Base-by-base conservation (phyloP, 64 coral and sea anemone genomes). In the Stylophora pistillata region DNA sequence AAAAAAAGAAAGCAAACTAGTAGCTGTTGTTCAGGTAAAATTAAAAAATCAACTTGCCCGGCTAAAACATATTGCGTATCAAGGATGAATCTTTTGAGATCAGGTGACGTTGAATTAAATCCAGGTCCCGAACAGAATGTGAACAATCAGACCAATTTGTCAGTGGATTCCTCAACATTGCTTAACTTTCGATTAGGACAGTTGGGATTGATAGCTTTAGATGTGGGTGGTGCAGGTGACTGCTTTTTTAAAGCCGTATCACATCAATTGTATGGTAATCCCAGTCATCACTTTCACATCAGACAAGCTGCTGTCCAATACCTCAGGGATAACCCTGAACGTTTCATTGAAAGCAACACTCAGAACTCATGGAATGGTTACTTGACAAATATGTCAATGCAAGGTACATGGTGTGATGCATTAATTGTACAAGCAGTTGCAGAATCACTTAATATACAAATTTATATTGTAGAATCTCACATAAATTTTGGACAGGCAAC, bases 291-390 rank as follows among this genome's bases (percentile, higher is more conserved):
- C 72, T 74, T 73, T 15, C 30, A 30, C 18, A 66, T 83, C 15
- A 60, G 79, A 83, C 20, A 34, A 25, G 58, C 17, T 60, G 79
- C 18, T 60, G 23, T 83, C 30, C 53, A 60, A n/a, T 86, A 86
- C 20, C 66, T 86, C 4, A 41, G n/a, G 28, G 47, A 86, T 28
- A 86, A 87, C 70, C 69, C 85, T 29, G 68, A 87, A 53, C 18
- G 85, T 47, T 87, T 87, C 53, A 87, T 87, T 72, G 85, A 87
- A 60, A 89, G 87, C 33, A 89, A 89, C 78, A 78, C 73, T 28
- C 55, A 89, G 58, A 34, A 56, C 60, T 76, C 87, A 63, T 89
- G 87, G 87, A 21, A 64, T 32, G 52, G 64, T n/a, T 89, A 89
- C 78, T 55, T 89, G 13, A 62, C 3, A 29, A 89, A 89, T 78